Evolutionary conservation across 2,797 vertebrate species (phyloP), one percentile per base, ranked within the genome.

Genomic region (Sebastes diaconus): DNA sequence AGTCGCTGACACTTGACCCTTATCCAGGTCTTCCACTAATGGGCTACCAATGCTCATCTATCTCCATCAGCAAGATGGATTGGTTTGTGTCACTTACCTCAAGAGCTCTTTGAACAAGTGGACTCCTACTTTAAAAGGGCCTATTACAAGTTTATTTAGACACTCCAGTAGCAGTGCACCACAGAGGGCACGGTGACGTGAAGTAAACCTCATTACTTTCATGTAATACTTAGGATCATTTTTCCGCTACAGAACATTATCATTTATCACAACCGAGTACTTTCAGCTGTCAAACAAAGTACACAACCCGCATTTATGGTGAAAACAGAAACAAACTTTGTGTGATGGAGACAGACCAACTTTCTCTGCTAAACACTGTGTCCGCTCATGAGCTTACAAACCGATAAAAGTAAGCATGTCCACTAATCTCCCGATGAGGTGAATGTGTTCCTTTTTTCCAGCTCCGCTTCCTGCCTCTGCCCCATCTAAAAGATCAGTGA

Each of bases 401-500:
- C 81, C 83, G 79, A 90, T 83, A 85, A 88, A 90, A 71, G 88
- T 86, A 69, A 83, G 81, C 84, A 73, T 83, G 84, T 86, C 85
- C 73, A 64, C 85, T 89, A 85, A 93, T 93, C 90, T 86, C 52
- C 66, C 58, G 25, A 70, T 76, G 83, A 86, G 77, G 83, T 94
- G 93, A 94, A 93, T 93, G 87, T 88, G 77, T 75, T 87, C 65
- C 86, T 91, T 94, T 94, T 93, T 73, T 91, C 78, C 24, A 22
- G 32, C 66, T 30, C 30, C 39, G 64, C 67, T 76, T 88, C 87
- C 76, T 70, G 74, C 79, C 65, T 82, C 61, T 46, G 73, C 74
- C 63, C 60, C 78, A 54, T 83, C 81, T 73, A 73, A 85, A 42
- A 92, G 88, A 93, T 93, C 89, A 88, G 72, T 86, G 85, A 92